Evolutionary conservation across 2,113 vertebrate species (phyloP).

Genomic region (cat (Felis catus)): DNA sequence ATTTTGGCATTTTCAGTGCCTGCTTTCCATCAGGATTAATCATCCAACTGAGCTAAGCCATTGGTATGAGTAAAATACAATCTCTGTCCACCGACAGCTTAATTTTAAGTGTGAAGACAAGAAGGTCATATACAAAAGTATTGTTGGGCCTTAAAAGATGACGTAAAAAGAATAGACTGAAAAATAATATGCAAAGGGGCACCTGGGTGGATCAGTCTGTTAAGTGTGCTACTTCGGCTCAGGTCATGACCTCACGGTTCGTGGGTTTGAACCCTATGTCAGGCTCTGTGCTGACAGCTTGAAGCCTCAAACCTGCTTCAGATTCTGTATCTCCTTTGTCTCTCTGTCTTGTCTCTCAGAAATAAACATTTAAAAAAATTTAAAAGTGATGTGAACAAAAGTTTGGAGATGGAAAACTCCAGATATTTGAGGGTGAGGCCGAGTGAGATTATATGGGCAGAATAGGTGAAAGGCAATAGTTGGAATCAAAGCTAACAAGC

Average conservation of each 20-base stretch:
- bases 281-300: not conserved
- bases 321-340: no score
- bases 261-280: not conserved
- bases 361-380: not conserved
- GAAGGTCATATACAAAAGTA: not conserved
- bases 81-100: not conserved
- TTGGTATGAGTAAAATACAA: not conserved
- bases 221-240: not conserved
- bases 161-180: not conserved
- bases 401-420: not conserved
- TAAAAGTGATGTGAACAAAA: not conserved
- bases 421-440: not conserved
- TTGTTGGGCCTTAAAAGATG: not conserved
- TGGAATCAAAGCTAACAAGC: not conserved
- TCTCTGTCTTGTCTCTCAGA: not conserved
- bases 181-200: not conserved
- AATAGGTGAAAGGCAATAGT: not conserved
- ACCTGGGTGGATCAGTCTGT: not conserved
- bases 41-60: not conserved
- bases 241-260: not conserved
- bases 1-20: conserved; percentile 26
- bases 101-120: not conserved
- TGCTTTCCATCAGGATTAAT: not conserved
- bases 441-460: not conserved
- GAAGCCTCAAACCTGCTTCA: no score